Evolutionary conservation across 2,888 invertebrate species (phyloP).

Genomic region (Eupithecia dodoneata): DNA sequence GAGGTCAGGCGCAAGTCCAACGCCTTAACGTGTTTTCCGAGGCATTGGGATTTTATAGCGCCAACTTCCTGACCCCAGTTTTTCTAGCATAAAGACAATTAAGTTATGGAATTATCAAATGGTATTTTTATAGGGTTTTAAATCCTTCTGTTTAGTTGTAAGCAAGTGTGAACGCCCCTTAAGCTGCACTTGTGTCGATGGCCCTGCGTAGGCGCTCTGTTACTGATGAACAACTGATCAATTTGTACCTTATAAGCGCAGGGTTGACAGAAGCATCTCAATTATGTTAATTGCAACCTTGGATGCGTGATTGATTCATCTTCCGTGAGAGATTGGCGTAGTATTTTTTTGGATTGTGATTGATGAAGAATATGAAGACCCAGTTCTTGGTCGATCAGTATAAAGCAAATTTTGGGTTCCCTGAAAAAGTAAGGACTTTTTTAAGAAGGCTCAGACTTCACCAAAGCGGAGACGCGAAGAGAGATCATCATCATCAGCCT

Average conservation of each 20-base stretch:
- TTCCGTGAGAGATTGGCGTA: constrained; percentile 38
- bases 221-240: constrained; percentile 64
- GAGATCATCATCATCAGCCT: too few relatives aligned
- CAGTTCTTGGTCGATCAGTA: neutral
- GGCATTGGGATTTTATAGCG: too few relatives aligned
- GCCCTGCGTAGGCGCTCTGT: constrained; percentile 58
- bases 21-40: too few relatives aligned
- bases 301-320: constrained; percentile 45
- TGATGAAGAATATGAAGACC: constrained; percentile 9
- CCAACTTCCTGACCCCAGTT: too few relatives aligned
- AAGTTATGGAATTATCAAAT: too few relatives aligned
- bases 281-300: constrained; percentile 34
- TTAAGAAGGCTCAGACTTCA: too few relatives aligned
- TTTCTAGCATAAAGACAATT: too few relatives aligned
- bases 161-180: constrained; percentile 32
- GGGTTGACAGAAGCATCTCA: constrained; percentile 51
- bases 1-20: too few relatives aligned
- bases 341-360: constrained; percentile 21
- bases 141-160: neutral
- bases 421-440: neutral
- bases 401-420: neutral
- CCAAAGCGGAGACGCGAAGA: too few relatives aligned
- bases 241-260: constrained; percentile 59
- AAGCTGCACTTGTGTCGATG: constrained; percentile 49
- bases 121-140: too few relatives aligned